phyloP scores from a whole-genome alignment of 2,888 invertebrate genomes.

The Orthosia gracilis region DNA sequence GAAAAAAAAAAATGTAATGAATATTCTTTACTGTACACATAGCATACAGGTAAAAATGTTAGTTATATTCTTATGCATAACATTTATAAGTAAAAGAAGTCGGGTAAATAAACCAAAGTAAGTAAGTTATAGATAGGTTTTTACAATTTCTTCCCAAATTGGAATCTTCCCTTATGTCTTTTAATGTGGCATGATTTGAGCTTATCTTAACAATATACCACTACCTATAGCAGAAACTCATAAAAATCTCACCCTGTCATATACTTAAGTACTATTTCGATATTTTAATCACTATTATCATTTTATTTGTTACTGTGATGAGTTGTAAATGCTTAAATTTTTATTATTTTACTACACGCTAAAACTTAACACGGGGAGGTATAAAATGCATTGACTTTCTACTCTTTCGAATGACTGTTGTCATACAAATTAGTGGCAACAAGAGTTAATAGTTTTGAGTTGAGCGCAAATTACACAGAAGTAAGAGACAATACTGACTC shows the following conservation, averaged over 20 bases:
- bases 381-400: slow-evolving; percentile 45
- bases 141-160: slow-evolving; percentile 36
- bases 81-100: background rate
- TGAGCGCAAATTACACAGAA: slow-evolving; percentile 46
- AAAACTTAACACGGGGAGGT: slow-evolving; percentile 47
- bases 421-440: slow-evolving; percentile 46
- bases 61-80: slow-evolving; percentile 10
- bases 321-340: slow-evolving; percentile 63
- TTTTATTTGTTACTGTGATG: slow-evolving; percentile 64
- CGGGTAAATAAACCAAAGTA: too few species aligned
- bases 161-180: slow-evolving; percentile 24
- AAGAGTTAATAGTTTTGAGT: slow-evolving; percentile 35
- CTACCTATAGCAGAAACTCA: slow-evolving; percentile 62
- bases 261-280: slow-evolving; percentile 68
- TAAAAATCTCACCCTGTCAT: slow-evolving; percentile 69
- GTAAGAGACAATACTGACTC: slow-evolving; percentile 48
- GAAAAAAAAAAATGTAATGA: background rate
- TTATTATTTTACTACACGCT: slow-evolving; percentile 40
- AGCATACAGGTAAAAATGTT: background rate
- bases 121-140: background rate
- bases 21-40: background rate
- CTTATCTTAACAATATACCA: slow-evolving; percentile 59
- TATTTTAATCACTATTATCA: slow-evolving; percentile 51
- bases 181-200: slow-evolving; percentile 54
- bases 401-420: slow-evolving; percentile 29